Evolutionary conservation across 2,888 invertebrate species (phyloP).

Genomic region (Encarsia formosa): DNA sequence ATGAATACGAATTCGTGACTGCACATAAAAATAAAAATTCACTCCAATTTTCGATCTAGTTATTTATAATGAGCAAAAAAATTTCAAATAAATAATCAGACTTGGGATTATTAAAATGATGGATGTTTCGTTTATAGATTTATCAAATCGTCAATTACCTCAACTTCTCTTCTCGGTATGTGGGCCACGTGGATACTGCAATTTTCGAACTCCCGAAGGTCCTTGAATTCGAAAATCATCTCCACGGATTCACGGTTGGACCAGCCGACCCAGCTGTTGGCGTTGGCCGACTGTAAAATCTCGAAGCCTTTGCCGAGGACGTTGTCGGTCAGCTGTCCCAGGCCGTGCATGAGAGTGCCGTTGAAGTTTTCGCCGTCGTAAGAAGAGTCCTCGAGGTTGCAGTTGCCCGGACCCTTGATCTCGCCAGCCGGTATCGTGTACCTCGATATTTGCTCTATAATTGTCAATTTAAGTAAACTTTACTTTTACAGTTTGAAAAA

Average conservation of each 20-base stretch:
- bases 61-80: background rate
- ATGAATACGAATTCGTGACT: too few species aligned
- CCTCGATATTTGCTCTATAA: constrained; percentile 63
- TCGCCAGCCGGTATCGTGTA: constrained; percentile 68
- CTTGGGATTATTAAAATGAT: too few species aligned
- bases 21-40: too few species aligned
- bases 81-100: background rate
- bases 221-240: constrained; percentile 77
- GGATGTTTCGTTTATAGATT: too few species aligned
- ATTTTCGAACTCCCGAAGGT: constrained; percentile 65
- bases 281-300: constrained; percentile 39
- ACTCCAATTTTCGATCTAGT: too few species aligned
- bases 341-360: constrained; percentile 61
- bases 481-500: too few species aligned
- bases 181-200: constrained; percentile 51
- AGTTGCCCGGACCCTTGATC: constrained; percentile 57
- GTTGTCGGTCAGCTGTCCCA: constrained; percentile 81
- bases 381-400: constrained; percentile 71
- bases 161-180: constrained; percentile 73
- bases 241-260: constrained; percentile 67
- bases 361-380: constrained; percentile 68
- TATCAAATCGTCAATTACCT: constrained; percentile 58
- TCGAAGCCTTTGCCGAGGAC: constrained; percentile 60
- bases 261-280: constrained; percentile 79
- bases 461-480: too few species aligned